Evolutionary conservation across 2,113 vertebrate species (phyloP), one percentile per base, ranked within the genome.

Genomic region (Lophochroa leadbeateri): DNA sequence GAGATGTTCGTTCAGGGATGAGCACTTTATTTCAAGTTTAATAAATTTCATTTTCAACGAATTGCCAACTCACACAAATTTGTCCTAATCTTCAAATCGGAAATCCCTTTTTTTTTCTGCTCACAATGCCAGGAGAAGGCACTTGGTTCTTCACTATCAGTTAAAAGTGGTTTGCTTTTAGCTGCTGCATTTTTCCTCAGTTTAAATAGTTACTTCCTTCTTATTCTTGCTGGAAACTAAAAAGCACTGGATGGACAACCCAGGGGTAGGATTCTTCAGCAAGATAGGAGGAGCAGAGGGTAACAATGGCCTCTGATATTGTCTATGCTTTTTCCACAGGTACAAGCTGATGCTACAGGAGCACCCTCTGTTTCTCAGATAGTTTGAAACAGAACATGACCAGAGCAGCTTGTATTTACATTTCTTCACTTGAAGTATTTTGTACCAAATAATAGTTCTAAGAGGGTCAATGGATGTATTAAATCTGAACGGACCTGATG

Each of bases 11-110:
- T 86, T 94, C 94, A 86, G 83, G 83, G 77, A 49, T 94, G 88
- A 96, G 94, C 72, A 69, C 60, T 83, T 94, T 94, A 96, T 96
- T 96, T 95, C 94, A 89, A 94, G 88, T 96, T 96, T 94, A 96
- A 97, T 96, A 97, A 95, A 97, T 94, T 96, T 95, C 86, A 96
- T 96, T 96, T 96, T 85, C 91, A 82, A 96, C 65, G 88, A 94
- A 95, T 93, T 95, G 77, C 81, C 86, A 96, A 82, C 81, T 96
- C 86, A 93, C 52, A 96, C 86, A 92, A 93, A 96, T 95, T 94
- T 95, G 88, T 92, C 91, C 91, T 94, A 87, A 95, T 82, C 90
- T 90, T 96, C 47, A 86, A 52, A 77, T 46, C 0, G 0, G 28
- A 89, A 61, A 94, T 92, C 18, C 35, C 46, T 94, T 87, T 80